These are phyloP conservation scores for Rostratula benghalensis DNA, from an alignment of 2,113 vertebrate species.

Conservation along the genomic window DNA sequence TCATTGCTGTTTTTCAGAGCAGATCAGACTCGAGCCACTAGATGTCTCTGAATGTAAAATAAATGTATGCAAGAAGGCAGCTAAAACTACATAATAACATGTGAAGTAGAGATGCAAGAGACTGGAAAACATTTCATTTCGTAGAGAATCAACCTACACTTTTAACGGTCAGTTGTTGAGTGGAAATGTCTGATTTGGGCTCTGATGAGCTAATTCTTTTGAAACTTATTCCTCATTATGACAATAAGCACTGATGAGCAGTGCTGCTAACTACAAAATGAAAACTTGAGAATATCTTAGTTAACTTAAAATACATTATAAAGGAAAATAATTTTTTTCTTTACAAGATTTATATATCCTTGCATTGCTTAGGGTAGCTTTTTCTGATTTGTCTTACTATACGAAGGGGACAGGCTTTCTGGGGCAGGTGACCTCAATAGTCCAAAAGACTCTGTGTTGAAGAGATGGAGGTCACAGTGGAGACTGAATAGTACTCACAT, in stretches of 20 bases:
- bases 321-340: neutral
- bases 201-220: neutral
- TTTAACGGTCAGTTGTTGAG: neutral
- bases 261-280: neutral
- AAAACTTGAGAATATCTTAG: neutral
- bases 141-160: rapidly evolving
- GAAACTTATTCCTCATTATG: neutral
- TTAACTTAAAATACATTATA: neutral
- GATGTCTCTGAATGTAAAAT: constrained; percentile 12
- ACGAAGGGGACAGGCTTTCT: neutral
- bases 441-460: neutral
- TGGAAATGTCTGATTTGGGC: neutral
- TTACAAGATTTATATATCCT: neutral
- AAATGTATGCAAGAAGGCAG: neutral
- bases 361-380: neutral
- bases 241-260: neutral
- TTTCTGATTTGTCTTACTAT: neutral
- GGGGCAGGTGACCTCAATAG: neutral
- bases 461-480: neutral
- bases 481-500: neutral
- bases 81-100: rapidly evolving
- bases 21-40: neutral
- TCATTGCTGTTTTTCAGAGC: neutral
- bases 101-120: neutral
- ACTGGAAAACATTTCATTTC: neutral